phyloP scores from a whole-genome alignment of 2,888 invertebrate genomes.

The Eurytoma adleriae region DNA sequence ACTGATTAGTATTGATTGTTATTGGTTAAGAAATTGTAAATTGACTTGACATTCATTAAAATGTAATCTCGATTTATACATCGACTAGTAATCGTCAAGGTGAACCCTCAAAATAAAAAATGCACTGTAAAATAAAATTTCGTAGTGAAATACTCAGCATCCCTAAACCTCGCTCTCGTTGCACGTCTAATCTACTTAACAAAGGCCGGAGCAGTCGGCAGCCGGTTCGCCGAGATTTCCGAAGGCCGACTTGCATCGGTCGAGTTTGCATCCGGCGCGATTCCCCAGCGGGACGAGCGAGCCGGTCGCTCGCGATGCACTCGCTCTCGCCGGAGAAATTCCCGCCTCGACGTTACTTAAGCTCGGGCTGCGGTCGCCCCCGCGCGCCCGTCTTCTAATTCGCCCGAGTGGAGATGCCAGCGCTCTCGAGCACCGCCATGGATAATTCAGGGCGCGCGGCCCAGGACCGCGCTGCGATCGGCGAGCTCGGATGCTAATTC shows the following conservation, averaged over 20 bases:
- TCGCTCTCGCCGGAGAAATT: slow-evolving; percentile 59
- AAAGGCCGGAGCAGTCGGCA: slow-evolving; percentile 59
- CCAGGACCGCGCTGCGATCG: too few species aligned
- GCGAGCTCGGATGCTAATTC: not conserved
- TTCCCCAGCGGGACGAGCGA: slow-evolving; percentile 50
- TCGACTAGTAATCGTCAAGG: not conserved
- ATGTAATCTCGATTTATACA: too few species aligned
- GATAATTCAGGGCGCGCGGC: slow-evolving; percentile 41
- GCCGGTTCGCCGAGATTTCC: slow-evolving; percentile 67
- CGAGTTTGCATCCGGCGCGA: slow-evolving; percentile 36
- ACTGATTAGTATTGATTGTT: too few species aligned
- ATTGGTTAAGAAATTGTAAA: too few species aligned
- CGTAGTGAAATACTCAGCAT: not conserved
- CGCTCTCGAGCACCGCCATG: slow-evolving; percentile 40
- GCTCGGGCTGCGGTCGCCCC: slow-evolving; percentile 27
- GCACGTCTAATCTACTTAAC: slow-evolving; percentile 62
- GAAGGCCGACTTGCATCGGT: slow-evolving; percentile 64
- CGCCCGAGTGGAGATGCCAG: slow-evolving; percentile 48
- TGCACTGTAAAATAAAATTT: not conserved
- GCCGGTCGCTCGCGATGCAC: slow-evolving; percentile 65
- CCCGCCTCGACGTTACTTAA: slow-evolving; percentile 46
- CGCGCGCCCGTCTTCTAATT: slow-evolving; percentile 47
- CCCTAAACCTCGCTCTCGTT: slow-evolving; percentile 43
- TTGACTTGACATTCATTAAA: too few species aligned
- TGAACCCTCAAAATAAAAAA: not conserved